Evolutionary conservation across 1,140 invertebrate genomes (phyloP).

Genomic region (Drosophila auraria): DNA sequence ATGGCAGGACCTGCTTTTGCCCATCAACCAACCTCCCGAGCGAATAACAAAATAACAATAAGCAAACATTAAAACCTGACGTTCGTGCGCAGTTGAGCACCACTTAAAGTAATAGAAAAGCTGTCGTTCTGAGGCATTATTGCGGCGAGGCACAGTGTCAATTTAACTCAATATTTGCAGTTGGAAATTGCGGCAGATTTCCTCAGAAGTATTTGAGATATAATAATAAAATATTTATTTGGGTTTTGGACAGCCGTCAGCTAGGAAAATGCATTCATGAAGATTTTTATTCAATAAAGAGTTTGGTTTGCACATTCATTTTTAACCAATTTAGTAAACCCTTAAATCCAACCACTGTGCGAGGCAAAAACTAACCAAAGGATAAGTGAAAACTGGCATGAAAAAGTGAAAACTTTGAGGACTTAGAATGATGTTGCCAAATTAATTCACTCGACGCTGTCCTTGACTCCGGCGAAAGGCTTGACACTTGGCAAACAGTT

Average conservation of each 20-base stretch:
- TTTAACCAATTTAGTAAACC: too few species aligned
- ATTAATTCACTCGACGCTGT: slow-evolving; percentile 38
- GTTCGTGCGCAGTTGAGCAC: slow-evolving; percentile 45
- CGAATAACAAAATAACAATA: slow-evolving; percentile 31
- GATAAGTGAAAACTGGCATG: slow-evolving; percentile 17
- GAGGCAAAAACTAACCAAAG: background rate
- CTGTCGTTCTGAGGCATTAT: slow-evolving; percentile 20
- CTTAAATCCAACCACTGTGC: background rate
- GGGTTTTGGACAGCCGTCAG: background rate
- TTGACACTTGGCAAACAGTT: slow-evolving; percentile 62
- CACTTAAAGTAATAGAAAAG: slow-evolving; percentile 64
- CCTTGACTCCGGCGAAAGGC: slow-evolving; percentile 28
- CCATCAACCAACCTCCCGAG: background rate
- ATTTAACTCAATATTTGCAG: background rate
- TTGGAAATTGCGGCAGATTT: background rate
- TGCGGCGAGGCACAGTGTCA: slow-evolving; percentile 3
- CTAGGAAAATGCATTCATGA: background rate
- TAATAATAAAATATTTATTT: too few species aligned
- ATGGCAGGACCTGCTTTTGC: slow-evolving; percentile 2
- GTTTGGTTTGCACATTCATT: too few species aligned
- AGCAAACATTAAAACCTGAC: slow-evolving; percentile 23
- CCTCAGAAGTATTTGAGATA: too few species aligned
- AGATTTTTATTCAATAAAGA: background rate
- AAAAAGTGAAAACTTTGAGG: slow-evolving; percentile 26
- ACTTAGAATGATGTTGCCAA: slow-evolving; percentile 43